Percentiles rank a stretch among this genome's conserved stretches.
Evolutionary conservation across 2,888 invertebrate species (phyloP).

Genomic region (Marasmarcha lunaedactyla): DNA sequence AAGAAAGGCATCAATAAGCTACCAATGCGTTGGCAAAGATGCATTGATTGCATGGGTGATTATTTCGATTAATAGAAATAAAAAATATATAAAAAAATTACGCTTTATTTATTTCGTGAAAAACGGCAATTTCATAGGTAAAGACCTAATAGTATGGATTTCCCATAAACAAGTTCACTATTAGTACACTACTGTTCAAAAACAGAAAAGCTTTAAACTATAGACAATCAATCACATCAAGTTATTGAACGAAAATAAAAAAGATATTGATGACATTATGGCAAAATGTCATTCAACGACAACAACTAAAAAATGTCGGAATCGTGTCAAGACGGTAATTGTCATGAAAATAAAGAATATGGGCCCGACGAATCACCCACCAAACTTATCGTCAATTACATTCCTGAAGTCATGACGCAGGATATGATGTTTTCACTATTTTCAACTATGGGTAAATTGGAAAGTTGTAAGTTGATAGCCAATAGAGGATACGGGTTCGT

Average conservation of each 20-base stretch:
- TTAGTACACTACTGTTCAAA: too few species aligned
- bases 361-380: constrained; percentile 68
- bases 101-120: too few species aligned
- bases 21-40: too few species aligned
- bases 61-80: too few species aligned
- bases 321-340: constrained; percentile 72
- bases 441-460: constrained; percentile 69
- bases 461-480: constrained; percentile 70
- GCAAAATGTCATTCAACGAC: constrained; percentile 67
- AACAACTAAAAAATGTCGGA: constrained; percentile 73
- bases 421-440: constrained; percentile 70
- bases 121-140: too few species aligned
- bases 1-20: too few species aligned
- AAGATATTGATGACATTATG: constrained; percentile 20
- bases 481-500: constrained; percentile 70
- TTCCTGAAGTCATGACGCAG: constrained; percentile 71
- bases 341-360: constrained; percentile 68
- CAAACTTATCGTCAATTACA: constrained; percentile 71
- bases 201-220: too few species aligned
- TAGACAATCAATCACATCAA: background rate
- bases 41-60: too few species aligned
- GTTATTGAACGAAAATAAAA: constrained; percentile 36
- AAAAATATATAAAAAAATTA: too few species aligned
- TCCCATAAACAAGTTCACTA: too few species aligned
- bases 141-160: too few species aligned